Conservation (phyloP, 2,888 invertebrate species). For the Laspeyria flexula region DNA sequence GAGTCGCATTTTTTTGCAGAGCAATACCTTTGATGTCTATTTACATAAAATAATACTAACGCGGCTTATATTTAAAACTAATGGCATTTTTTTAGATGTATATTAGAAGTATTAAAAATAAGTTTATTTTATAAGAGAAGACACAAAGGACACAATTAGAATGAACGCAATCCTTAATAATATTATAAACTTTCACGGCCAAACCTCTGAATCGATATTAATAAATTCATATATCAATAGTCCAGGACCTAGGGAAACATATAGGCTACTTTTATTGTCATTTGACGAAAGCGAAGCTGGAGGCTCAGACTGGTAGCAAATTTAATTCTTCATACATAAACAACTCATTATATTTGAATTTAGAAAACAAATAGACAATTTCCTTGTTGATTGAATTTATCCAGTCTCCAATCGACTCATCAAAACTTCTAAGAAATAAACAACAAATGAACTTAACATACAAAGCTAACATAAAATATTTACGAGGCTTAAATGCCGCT, state of each 20-base stretch:
- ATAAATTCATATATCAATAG: no score
- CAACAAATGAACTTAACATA: constrained; percentile 31
- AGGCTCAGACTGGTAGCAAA: no score
- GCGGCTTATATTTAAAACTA: neutral
- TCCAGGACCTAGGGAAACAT: no score
- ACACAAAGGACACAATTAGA: neutral
- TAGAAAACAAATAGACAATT: no score
- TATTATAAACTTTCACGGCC: no score
- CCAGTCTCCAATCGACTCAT: constrained; percentile 19
- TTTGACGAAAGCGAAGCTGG: no score
- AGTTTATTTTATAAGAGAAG: neutral
- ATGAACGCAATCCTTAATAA: no score
- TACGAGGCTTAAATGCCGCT: constrained; percentile 54
- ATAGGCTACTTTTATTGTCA: no score
- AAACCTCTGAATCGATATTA: no score
- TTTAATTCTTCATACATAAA: no score
- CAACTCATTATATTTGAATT: no score
- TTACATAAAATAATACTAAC: constrained; percentile 8
- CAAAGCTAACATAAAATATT: constrained; percentile 58
- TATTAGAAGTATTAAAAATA: neutral
- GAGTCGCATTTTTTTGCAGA: constrained; percentile 34
- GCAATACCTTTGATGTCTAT: constrained; percentile 23
- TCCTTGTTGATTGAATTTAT: constrained; percentile 16
- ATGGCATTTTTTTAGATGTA: no score
- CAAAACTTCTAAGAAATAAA: constrained; percentile 46